phyloP scores from a whole-genome alignment of 1,140 invertebrate species.

The Drosophila setifemur region DNA sequence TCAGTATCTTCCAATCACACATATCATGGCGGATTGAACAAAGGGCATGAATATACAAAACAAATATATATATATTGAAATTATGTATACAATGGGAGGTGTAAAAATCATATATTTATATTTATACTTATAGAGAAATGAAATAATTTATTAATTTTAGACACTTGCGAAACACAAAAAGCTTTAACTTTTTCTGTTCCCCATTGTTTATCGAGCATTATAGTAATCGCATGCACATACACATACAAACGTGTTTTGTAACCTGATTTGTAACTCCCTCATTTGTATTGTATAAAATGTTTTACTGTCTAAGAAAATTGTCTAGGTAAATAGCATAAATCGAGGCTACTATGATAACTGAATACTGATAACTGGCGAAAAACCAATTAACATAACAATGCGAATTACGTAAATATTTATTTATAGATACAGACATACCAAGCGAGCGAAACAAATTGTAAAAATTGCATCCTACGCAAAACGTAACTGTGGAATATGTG shows the following conservation, averaged over 20 bases:
- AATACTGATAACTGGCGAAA: conserved; percentile 8
- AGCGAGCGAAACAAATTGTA: conserved; percentile 48
- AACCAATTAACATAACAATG: conserved; percentile 3
- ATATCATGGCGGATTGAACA: conserved; percentile 67
- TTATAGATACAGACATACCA: conserved; percentile 77
- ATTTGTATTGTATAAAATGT: conserved; percentile 68
- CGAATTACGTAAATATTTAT: conserved; percentile 48
- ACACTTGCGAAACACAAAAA: conserved; percentile 36
- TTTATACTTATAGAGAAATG: conserved; percentile 40
- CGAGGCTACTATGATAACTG: conserved; percentile 41
- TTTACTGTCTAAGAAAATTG: conserved; percentile 54
- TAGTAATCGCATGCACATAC: conserved; percentile 49
- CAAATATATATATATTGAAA: conserved; percentile 41
- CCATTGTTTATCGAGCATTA: conserved; percentile 27
- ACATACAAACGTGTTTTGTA: conserved; percentile 29
- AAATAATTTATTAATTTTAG: conserved; percentile 34
- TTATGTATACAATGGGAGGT: conserved; percentile 42
- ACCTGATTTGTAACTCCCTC: conserved; percentile 38
- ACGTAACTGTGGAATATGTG: conserved; percentile 39
- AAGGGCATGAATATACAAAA: conserved; percentile 2
- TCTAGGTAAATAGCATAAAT: conserved; percentile 50
- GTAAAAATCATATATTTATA: conserved; percentile 40
- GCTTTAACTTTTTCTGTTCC: conserved; percentile 37
- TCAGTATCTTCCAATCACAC: conserved; percentile 70
- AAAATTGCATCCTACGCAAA: conserved; percentile 63